Evolutionary conservation across 2,888 invertebrate genomes (phyloP).

Genomic region (Tenthredo notha): DNA sequence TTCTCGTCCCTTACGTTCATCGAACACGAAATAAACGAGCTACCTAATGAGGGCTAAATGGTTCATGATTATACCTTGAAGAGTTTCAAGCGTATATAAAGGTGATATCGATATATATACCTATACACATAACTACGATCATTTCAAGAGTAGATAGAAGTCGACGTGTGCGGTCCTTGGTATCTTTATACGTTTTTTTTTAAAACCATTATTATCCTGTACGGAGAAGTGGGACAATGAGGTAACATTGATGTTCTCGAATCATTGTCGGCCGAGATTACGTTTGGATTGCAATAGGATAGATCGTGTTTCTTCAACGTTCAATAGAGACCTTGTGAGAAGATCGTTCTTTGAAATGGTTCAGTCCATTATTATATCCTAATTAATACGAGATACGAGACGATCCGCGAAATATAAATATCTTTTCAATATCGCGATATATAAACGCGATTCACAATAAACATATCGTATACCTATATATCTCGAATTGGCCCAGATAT

Average conservation of each 20-base stretch:
- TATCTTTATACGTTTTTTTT: background rate
- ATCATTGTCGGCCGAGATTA: constrained; percentile 39
- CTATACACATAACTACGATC: background rate
- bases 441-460: background rate
- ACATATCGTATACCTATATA: too few species aligned
- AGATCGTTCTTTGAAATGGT: background rate
- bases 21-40: background rate
- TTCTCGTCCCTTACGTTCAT: background rate
- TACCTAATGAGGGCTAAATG: background rate
- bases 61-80: background rate
- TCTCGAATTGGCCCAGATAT: background rate
- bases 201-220: background rate
- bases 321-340: background rate
- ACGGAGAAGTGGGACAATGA: constrained; percentile 25
- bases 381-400: background rate
- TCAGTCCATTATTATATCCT: background rate
- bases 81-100: background rate
- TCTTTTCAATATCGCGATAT: background rate
- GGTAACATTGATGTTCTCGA: constrained; percentile 23
- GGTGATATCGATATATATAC: background rate
- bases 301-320: background rate
- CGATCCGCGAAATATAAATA: background rate
- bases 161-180: constrained; percentile 22
- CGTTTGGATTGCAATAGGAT: constrained; percentile 16
- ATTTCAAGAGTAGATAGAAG: background rate